Percentiles rank a stretch among this genome's conserved stretches.
These are phyloP conservation scores for Halcyon leucocephala DNA, from an alignment of 2,797 vertebrate species.

Conservation along the genomic window DNA sequence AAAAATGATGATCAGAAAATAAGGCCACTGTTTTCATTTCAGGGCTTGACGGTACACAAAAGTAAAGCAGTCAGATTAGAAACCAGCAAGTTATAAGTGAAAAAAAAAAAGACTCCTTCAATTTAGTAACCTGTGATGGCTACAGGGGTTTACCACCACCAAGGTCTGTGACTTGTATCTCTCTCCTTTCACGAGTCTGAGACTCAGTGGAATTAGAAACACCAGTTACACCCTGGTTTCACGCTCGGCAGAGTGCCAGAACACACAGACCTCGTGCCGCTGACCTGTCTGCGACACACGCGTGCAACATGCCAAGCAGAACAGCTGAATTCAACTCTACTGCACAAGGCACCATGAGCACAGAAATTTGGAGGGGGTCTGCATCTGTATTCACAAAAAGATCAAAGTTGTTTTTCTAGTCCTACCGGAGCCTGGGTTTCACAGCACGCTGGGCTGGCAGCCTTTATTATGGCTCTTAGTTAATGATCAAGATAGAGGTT, in stretches of 20 bases:
- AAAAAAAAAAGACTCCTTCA: background rate
- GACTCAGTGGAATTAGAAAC: background rate
- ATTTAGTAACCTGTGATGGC: background rate
- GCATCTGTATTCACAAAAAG: background rate
- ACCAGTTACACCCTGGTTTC: background rate
- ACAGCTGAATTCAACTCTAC: background rate
- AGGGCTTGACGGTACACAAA: background rate
- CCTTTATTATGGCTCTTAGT: background rate
- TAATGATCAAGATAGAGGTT: background rate
- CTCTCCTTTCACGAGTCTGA: background rate
- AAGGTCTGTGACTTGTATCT: accelerated
- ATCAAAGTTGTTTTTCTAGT: background rate
- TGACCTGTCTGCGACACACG: accelerated
- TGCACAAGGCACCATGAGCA: background rate
- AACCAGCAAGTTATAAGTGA: background rate
- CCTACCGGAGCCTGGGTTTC: background rate
- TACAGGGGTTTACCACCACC: background rate
- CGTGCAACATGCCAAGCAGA: accelerated
- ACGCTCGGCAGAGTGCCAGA: background rate
- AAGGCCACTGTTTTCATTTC: background rate
- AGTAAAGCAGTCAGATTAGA: background rate
- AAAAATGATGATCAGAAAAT: background rate
- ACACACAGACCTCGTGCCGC: background rate
- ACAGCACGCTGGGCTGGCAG: background rate
- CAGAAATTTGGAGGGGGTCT: background rate